Evolutionary conservation across 1,140 invertebrate species (phyloP).

Genomic region (Chrysomallon squamiferum): DNA sequence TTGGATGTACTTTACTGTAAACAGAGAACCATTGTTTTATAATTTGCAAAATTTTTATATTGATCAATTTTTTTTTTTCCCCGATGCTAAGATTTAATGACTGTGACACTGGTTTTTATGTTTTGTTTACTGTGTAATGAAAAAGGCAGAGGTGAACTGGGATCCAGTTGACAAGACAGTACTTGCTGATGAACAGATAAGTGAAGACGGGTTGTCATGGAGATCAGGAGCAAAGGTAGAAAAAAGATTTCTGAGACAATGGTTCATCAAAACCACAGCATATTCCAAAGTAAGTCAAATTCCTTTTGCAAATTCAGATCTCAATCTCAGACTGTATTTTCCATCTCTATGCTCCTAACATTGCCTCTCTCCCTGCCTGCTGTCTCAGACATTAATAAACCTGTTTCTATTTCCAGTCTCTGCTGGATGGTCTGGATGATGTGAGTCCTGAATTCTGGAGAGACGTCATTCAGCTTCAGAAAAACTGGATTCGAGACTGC

Average conservation of each 20-base stretch:
- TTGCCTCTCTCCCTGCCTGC: no score
- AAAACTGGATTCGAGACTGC: conserved; percentile 95
- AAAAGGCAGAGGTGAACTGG: conserved; percentile 93
- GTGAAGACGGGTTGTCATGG: conserved; percentile 91
- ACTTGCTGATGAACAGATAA: conserved; percentile 96
- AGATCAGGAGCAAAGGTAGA: conserved; percentile 95
- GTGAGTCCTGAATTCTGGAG: conserved; percentile 68
- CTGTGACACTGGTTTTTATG: no score
- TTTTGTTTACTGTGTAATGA: background rate
- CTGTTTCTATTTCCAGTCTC: conserved; percentile 60
- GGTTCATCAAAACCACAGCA: conserved; percentile 92
- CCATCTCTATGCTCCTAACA: no score
- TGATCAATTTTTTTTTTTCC: no score
- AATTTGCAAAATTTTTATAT: no score
- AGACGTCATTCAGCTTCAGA: conserved; percentile 89
- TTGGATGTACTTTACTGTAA: no score
- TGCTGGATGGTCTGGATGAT: conserved; percentile 77
- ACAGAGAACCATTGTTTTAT: no score
- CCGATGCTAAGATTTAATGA: no score
- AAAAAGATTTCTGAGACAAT: conserved; percentile 87
- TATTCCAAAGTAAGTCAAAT: conserved; percentile 80
- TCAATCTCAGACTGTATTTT: background rate
- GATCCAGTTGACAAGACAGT: conserved; percentile 98
- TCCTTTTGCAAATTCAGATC: background rate
- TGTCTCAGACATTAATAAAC: no score